Evolutionary conservation across 2,113 vertebrate species (phyloP).

Genomic region (Dipodomys stephensi): DNA sequence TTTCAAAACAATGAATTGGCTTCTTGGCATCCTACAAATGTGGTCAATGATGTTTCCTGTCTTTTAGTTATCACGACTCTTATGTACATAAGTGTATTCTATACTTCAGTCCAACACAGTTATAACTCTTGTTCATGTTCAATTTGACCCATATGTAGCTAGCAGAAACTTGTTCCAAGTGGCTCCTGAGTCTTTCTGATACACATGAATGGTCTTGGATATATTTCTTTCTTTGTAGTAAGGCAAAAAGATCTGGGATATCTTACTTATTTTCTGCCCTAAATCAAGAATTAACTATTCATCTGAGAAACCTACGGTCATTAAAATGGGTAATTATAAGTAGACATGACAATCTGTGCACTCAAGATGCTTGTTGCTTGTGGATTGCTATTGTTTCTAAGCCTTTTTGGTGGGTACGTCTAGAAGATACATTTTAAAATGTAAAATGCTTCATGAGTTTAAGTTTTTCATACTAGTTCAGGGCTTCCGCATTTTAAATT

Average conservation of each 20-base stretch:
- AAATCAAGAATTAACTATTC: neutral
- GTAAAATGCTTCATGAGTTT: slow-evolving; percentile 4
- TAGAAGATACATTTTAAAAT: slow-evolving; percentile 23
- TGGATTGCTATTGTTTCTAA: neutral
- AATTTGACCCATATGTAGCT: neutral
- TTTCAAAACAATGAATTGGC: neutral
- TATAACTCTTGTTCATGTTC: neutral
- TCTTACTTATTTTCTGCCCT: neutral
- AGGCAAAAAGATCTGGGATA: neutral
- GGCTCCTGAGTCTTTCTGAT: neutral
- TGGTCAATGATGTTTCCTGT: neutral
- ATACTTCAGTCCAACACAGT: neutral
- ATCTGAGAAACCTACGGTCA: neutral
- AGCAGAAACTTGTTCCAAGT: neutral
- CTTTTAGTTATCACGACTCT: neutral
- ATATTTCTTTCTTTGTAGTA: slow-evolving; percentile 1
- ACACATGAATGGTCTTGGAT: neutral
- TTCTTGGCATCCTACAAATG: slow-evolving; percentile 1
- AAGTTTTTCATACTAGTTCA: slow-evolving; percentile 17
- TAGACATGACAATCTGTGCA: neutral
- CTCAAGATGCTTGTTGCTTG: neutral
- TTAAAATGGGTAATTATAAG: neutral
- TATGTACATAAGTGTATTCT: slow-evolving; percentile 16
- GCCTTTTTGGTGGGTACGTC: neutral
- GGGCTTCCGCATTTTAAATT: neutral